Conservation (phyloP, 2,888 invertebrate species). For the Coelopa pilipes region DNA sequence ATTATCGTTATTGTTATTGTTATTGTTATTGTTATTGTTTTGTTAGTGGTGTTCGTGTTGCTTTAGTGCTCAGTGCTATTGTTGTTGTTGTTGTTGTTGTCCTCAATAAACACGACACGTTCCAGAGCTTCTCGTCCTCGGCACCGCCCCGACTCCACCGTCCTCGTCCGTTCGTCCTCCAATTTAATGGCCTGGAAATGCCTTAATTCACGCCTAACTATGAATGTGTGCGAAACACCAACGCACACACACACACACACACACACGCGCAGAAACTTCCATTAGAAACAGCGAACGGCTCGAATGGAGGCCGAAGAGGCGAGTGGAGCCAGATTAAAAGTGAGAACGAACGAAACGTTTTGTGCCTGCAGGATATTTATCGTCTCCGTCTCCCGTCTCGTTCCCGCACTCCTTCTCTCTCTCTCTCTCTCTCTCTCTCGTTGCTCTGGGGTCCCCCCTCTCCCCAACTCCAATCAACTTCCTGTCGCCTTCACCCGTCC, state of each 20-base stretch:
- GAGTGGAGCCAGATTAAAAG: conserved; percentile 14
- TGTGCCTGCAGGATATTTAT: conserved; percentile 24
- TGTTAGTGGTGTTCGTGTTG: no score
- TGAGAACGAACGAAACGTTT: conserved; percentile 11
- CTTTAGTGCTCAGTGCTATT: not conserved
- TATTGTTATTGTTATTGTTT: no score
- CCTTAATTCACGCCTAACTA: conserved; percentile 24
- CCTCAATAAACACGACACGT: conserved; percentile 30
- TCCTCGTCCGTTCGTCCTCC: not conserved
- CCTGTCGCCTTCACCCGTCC: not conserved
- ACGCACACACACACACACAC: not conserved
- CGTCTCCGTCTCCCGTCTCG: no score
- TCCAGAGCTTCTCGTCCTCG: not conserved
- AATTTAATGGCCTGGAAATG: conserved; percentile 39
- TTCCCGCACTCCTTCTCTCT: no score
- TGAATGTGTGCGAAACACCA: conserved; percentile 12
- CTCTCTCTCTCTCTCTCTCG: no score
- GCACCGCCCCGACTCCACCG: not conserved
- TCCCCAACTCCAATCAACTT: not conserved
- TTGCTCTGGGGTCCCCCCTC: no score
- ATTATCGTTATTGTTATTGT: no score
- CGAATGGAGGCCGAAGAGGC: not conserved
- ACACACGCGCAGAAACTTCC: not conserved
- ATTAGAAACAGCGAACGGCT: not conserved
- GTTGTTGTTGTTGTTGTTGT: no score